These are phyloP conservation scores for Apomyelois bistriatella DNA, from an alignment of 2,888 invertebrate species.

Conservation along the genomic window DNA sequence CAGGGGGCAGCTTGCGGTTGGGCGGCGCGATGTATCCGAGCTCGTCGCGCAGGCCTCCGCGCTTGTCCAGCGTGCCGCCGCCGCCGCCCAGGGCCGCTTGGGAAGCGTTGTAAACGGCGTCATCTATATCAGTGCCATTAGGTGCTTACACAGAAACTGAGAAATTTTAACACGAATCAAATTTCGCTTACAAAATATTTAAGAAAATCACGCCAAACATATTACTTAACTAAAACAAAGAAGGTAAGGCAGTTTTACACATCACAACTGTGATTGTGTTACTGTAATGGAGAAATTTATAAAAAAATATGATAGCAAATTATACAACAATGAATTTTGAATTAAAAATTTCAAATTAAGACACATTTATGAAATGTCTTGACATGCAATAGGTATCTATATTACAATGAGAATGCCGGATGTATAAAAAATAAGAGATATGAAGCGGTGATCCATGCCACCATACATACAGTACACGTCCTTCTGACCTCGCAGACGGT, in stretches of 20 bases:
- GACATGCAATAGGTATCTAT: neutral
- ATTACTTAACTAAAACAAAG: no score
- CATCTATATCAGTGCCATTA: slow-evolving; percentile 80
- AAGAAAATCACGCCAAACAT: no score
- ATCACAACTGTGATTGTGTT: no score
- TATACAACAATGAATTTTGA: slow-evolving; percentile 41
- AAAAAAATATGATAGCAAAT: slow-evolving; percentile 32
- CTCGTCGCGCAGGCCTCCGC: slow-evolving; percentile 90
- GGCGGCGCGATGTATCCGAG: slow-evolving; percentile 96
- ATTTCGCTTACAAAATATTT: no score
- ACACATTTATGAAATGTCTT: neutral
- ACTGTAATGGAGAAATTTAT: no score
- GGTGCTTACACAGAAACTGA: no score
- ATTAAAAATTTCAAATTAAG: slow-evolving; percentile 19
- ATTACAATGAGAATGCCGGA: neutral
- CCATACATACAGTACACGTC: slow-evolving; percentile 87
- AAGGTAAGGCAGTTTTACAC: no score
- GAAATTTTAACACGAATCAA: no score
- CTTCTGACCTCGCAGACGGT: slow-evolving; percentile 90
- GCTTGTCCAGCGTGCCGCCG: slow-evolving; percentile 89
- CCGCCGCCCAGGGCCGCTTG: slow-evolving; percentile 82
- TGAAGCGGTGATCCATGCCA: slow-evolving; percentile 55
- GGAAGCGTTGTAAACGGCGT: slow-evolving; percentile 94
- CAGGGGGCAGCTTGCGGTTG: slow-evolving; percentile 94
- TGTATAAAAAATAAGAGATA: slow-evolving; percentile 29